A percentile compares a stretch with the other conserved stretches of the same genome.
phyloP scores from a whole-genome alignment of 2,113 vertebrate species.

The Melozone crissalis region DNA sequence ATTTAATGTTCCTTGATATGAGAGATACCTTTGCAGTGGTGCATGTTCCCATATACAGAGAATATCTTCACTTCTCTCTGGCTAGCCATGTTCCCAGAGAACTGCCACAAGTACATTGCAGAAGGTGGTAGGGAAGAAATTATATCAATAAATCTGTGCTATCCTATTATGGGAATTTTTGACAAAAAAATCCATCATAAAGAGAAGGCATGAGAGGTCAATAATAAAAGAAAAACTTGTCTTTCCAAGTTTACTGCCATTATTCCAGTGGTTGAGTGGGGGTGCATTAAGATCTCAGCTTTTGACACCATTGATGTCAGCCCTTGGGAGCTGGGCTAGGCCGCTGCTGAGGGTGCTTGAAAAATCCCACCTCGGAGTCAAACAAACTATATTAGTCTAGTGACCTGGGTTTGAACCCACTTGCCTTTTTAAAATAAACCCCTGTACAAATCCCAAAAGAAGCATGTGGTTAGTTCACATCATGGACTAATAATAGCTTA shows the following conservation, averaged over 20 bases:
- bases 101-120: neutral
- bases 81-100: neutral
- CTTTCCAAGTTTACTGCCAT: neutral
- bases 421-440: conserved; percentile 66
- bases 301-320: neutral
- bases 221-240: neutral
- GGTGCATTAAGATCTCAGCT: neutral
- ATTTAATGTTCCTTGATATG: neutral
- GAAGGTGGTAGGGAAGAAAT: neutral
- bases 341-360: neutral
- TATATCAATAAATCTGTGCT: neutral
- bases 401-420: conserved; percentile 54
- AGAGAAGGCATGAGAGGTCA: neutral
- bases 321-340: neutral
- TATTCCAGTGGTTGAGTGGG: neutral
- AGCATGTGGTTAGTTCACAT: conserved; percentile 62
- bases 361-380: conserved; percentile 50
- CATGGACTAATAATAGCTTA: conserved; percentile 67
- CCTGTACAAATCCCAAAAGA: conserved; percentile 45
- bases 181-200: neutral
- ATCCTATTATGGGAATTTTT: neutral
- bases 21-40: neutral
- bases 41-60: neutral
- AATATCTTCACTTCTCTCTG: neutral
- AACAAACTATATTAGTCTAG: conserved; percentile 55